Evolutionary conservation across 2,113 vertebrate genomes (phyloP), one percentile per base, ranked within the genome.

Genomic region (Tenrec ecaudatus): DNA sequence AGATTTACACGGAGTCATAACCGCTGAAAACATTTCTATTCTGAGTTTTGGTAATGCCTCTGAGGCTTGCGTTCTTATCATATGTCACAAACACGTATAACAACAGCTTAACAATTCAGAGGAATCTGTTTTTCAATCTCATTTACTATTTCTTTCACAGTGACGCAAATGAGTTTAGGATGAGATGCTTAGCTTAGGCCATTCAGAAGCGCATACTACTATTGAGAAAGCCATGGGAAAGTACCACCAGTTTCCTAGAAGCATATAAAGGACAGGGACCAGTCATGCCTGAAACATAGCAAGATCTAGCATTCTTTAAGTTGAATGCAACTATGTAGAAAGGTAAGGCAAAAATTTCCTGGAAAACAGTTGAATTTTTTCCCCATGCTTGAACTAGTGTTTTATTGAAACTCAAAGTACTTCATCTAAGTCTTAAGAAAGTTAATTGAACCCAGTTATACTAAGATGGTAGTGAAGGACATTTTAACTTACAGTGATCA

Each of bases 371-470:
- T 83, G 29, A 73, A 29, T 71, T 94, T 40, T 40, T 89, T 89
- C 64, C 79, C 22, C 71, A 6, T 80, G 69, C 64, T 69, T 85
- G 38, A 90, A 38, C 17, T 75, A 60, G 20, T 75, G 64, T 43
- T 29, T 78, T 91, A 79, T 8, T 80, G 71, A 94, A 58, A 76
- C 78, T 94, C 68, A 82, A 88, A 76, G 3, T 17, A 19, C 22
- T 38, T 76, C 53, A 80, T 77, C 68, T 60, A 60, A 43, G 58
- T 88, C 17, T 47, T 58, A 92, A 94, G 79, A 23, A 73, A 82
- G 69, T 91, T 33, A 85, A 53, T 88, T 80, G 82, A 88, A 90
- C 76, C 60, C 66, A 92, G 68, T 73, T 82, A 60, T 19, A 78
- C 15, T 71, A 36, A 85, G 27, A 27, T 88, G 16, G 19, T 9